Percentiles rank a stretch among this genome's conserved stretches.
phyloP scores from a whole-genome alignment of 2,113 vertebrate species.

The Cheirogaleus medius region DNA sequence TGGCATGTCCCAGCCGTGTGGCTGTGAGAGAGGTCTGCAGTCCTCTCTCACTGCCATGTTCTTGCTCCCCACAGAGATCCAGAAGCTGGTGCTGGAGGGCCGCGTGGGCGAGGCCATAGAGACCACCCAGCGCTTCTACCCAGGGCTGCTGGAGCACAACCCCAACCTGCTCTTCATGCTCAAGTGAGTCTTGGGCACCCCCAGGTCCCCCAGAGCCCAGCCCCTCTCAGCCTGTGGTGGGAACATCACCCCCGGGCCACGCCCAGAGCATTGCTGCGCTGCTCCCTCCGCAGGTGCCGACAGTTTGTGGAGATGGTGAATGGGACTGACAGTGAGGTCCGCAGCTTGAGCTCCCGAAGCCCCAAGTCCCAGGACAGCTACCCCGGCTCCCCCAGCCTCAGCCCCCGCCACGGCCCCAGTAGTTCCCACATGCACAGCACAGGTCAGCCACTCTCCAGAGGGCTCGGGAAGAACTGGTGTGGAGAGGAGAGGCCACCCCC shows the following conservation, averaged over 20 bases:
- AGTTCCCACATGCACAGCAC: conserved; percentile 92
- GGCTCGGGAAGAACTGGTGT: conserved; percentile 51
- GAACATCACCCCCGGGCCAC: neutral
- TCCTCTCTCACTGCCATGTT: conserved; percentile 5
- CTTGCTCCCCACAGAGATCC: conserved; percentile 90
- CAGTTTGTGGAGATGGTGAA: conserved; percentile 99
- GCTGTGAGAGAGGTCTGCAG: neutral
- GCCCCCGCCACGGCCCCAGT: conserved; percentile 92
- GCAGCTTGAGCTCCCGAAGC: conserved; percentile 93
- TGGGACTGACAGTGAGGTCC: conserved; percentile 97
- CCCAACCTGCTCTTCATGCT: conserved; percentile 99
- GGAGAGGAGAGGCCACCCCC: neutral
- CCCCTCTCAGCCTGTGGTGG: neutral
- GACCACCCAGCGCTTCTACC: conserved; percentile 96
- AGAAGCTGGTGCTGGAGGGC: conserved; percentile 97
- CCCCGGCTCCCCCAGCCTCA: conserved; percentile 93
- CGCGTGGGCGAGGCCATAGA: conserved; percentile 98
- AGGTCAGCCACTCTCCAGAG: conserved; percentile 84
- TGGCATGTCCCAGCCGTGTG: neutral
- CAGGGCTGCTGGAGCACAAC: conserved; percentile 96
- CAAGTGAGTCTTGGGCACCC: conserved; percentile 90
- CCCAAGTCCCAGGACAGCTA: conserved; percentile 98
- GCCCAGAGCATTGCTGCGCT: conserved; percentile 46
- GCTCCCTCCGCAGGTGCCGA: conserved; percentile 89
- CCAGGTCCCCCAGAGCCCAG: conserved; percentile 37